These are phyloP conservation scores for Martes flavigula DNA, from an alignment of 2,797 vertebrate genomes.

Conservation along the genomic window DNA sequence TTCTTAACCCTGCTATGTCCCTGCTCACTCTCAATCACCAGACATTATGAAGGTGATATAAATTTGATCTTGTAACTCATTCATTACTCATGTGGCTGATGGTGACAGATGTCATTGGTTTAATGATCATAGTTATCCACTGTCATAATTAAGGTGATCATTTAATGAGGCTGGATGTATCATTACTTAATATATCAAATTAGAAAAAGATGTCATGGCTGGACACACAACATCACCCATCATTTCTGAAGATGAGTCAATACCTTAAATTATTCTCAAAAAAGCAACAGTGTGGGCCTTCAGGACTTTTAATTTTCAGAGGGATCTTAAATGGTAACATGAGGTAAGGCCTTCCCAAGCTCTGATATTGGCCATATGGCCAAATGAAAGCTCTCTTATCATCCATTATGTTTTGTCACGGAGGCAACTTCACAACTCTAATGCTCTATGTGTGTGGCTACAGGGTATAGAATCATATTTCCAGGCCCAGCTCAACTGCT, in stretches of 20 bases:
- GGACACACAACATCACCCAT: slow-evolving; percentile 65
- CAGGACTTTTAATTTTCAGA: slow-evolving; percentile 28
- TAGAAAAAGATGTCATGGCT: slow-evolving; percentile 62
- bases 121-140: slow-evolving; percentile 77
- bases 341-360: not conserved
- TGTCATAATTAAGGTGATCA: slow-evolving; percentile 79
- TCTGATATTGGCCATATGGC: not conserved
- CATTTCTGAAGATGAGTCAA: slow-evolving; percentile 68
- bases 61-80: slow-evolving; percentile 69
- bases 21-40: not conserved
- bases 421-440: not conserved
- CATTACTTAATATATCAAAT: slow-evolving; percentile 74
- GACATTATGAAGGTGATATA: slow-evolving; percentile 15
- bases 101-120: slow-evolving; percentile 79
- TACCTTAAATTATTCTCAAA: slow-evolving; percentile 62
- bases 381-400: not conserved
- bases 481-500: not conserved
- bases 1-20: not conserved
- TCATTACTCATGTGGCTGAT: slow-evolving; percentile 67
- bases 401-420: not conserved
- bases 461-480: not conserved
- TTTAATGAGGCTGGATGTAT: slow-evolving; percentile 68
- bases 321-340: not conserved
- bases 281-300: not conserved
- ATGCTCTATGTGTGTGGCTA: not conserved